Evolutionary conservation across 2,113 vertebrate species (phyloP).

Genomic region (Empidonax alnorum): DNA sequence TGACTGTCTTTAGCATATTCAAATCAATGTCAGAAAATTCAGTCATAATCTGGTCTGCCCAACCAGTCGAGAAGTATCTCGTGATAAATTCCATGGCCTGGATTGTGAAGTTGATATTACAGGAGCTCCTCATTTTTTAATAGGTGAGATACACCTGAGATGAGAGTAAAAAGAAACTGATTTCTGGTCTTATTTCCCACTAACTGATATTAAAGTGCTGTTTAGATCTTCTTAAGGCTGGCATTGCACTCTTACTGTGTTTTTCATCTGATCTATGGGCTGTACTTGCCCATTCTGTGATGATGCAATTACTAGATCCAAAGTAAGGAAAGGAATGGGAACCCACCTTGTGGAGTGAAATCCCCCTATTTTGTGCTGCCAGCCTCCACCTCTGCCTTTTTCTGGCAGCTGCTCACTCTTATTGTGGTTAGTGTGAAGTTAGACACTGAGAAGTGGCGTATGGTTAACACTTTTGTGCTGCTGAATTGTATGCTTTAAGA

Average conservation of each 20-base stretch:
- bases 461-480: neutral
- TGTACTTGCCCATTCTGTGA: neutral
- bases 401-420: neutral
- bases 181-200: neutral
- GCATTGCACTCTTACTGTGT: neutral
- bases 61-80: neutral
- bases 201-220: neutral
- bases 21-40: neutral
- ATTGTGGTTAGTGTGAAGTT: neutral
- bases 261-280: neutral
- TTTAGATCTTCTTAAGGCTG: neutral
- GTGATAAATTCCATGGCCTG: neutral
- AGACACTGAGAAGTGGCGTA: neutral
- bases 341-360: neutral
- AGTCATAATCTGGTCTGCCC: neutral
- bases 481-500: neutral
- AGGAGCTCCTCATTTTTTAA: neutral
- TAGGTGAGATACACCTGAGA: neutral
- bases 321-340: neutral
- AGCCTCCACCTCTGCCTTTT: neutral
- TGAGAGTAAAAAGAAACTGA: neutral
- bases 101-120: neutral
- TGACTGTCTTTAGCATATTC: neutral
- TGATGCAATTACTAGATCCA: neutral
- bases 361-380: neutral